phyloP scores from a whole-genome alignment of 2,888 invertebrate genomes.

The Elysia crispata region DNA sequence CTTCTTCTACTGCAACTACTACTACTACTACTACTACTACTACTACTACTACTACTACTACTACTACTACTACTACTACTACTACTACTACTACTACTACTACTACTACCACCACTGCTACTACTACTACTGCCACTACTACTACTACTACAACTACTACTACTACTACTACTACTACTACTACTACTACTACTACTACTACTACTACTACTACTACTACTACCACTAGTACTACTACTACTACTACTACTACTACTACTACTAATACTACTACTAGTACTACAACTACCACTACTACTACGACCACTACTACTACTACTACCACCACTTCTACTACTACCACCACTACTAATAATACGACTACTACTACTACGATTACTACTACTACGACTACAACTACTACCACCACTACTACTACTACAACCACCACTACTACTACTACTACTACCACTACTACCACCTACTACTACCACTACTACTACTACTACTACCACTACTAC shows the following conservation, averaged over 20 bases:
- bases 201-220: not conserved
- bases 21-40: not conserved
- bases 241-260: too few species aligned
- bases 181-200: not conserved
- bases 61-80: conserved; percentile 2
- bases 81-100: not conserved
- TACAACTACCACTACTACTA: too few species aligned
- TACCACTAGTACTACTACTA: too few species aligned
- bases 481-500: conserved; percentile 7
- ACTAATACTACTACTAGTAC: too few species aligned
- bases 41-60: not conserved
- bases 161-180: not conserved
- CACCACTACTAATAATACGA: too few species aligned
- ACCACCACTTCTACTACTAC: not conserved
- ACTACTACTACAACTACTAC: not conserved
- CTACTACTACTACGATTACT: too few species aligned
- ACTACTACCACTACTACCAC: not conserved
- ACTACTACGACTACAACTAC: too few species aligned
- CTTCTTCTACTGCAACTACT: not conserved
- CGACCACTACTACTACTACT: too few species aligned
- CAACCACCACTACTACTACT: too few species aligned
- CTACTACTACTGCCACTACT: not conserved
- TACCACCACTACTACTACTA: too few species aligned
- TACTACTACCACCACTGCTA: not conserved
- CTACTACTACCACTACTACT: too few species aligned